Evolutionary conservation across 2,888 invertebrate genomes (phyloP).

Genomic region (Lithodes maja): DNA sequence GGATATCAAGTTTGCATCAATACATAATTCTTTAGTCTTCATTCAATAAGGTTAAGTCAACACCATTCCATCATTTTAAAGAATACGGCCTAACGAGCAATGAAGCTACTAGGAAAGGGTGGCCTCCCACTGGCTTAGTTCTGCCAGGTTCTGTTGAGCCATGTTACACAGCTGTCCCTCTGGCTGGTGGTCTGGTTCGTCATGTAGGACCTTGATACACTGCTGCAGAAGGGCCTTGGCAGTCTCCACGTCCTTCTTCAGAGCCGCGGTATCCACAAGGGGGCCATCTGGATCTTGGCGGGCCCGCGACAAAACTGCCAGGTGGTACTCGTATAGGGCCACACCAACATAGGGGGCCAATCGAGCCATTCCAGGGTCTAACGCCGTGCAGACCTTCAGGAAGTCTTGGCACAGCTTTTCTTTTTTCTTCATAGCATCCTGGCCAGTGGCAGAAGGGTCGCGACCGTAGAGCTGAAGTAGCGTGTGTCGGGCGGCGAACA

Average conservation of each 20-base stretch:
- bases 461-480: constrained; percentile 86
- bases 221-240: constrained; percentile 69
- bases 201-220: constrained; percentile 64
- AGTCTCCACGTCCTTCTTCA: constrained; percentile 66
- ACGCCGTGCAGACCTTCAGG: constrained; percentile 73
- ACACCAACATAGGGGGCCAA: constrained; percentile 86
- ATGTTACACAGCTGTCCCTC: constrained; percentile 62
- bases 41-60: no score
- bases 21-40: no score
- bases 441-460: constrained; percentile 28
- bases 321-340: constrained; percentile 82
- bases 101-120: background rate
- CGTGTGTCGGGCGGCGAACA: constrained; percentile 87
- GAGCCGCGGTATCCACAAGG: constrained; percentile 37
- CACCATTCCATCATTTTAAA: no score
- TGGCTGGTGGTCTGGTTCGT: constrained; percentile 62
- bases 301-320: constrained; percentile 64
- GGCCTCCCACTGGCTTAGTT: constrained; percentile 62
- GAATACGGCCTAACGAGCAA: no score
- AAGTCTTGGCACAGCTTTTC: constrained; percentile 76
- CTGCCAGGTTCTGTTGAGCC: constrained; percentile 56
- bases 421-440: constrained; percentile 77
- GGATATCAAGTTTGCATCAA: no score
- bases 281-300: constrained; percentile 49
- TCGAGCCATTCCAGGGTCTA: constrained; percentile 74